Base-by-base conservation (phyloP, 53 echinoderm and acorn worm genomes). In the Henricia sp. region DNA sequence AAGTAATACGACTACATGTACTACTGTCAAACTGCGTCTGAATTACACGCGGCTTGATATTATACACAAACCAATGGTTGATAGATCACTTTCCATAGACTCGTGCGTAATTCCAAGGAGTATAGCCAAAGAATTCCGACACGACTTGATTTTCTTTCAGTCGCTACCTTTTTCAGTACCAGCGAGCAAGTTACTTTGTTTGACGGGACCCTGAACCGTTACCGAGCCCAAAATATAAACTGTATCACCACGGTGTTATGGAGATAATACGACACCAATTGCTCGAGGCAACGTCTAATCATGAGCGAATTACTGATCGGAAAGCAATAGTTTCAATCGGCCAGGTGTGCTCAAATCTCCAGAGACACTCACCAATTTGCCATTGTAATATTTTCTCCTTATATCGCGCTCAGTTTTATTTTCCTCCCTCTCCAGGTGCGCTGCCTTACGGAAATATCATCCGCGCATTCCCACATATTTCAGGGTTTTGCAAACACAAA, bases 241-340 rank as follows among this genome's bases (percentile, higher is more conserved):
- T 80, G 80, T 80, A 57, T 37, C 80, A 80, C 64, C 62, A 63
- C 14, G 50, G 80, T 42, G 80, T 80, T 80, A 46, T 20, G 44
- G 48, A 80, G 80, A 80, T 80, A 80, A 80, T 80, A 48, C 57
- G 48, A n/a, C 28, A 63, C 44, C 25, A 48, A 50, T 80, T 48
- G 80, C 80, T 80, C 32, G 11, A 34, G 80, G 80, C 80, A 32
- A 63, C 48, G 35, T 62, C 65, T 63, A 80, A 80, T 62, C 80
- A 63, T 30, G 12, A 48, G 32, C 52, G 32, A 48, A 80, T 62
- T 80, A 62, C 62, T 35, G 63, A 64, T 48, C 34, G 64, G 30
- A 62, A 46, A 50, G 80, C 64, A 80, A 64, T 80, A 63, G 80
- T 34, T 32, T 13, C 64, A 52, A 25, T 44, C 16, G 5, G 46